These are phyloP conservation scores for Brachypterus glaber DNA, from an alignment of 2,888 invertebrate genomes.

Conservation along the genomic window DNA sequence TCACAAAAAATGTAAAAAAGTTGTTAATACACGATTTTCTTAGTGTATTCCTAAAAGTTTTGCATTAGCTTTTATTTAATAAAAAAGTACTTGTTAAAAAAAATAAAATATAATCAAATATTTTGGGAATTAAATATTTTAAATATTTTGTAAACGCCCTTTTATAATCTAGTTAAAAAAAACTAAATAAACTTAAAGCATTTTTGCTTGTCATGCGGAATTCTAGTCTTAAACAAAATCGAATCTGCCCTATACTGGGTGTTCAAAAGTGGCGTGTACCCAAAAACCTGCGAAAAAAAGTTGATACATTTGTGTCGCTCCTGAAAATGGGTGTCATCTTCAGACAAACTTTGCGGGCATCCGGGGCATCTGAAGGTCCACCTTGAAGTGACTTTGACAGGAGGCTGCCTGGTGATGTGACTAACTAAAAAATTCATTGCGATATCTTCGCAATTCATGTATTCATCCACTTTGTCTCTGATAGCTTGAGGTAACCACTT, in stretches of 20 bases:
- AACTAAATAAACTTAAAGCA: slow-evolving; percentile 94
- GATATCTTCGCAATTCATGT: slow-evolving; percentile 99
- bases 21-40: too few relatives aligned
- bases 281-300: slow-evolving; percentile 72
- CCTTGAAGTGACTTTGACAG: slow-evolving; percentile 94
- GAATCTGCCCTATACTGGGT: slow-evolving; percentile 97
- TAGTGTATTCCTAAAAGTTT: too few relatives aligned
- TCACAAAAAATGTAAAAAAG: too few relatives aligned
- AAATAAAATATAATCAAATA: too few relatives aligned
- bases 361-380: slow-evolving; percentile 99
- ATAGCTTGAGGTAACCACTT: slow-evolving; percentile 88
- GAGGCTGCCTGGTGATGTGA: slow-evolving; percentile 92
- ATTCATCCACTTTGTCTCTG: slow-evolving; percentile 93
- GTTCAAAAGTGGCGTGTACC: slow-evolving; percentile 75
- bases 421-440: slow-evolving; percentile 99
- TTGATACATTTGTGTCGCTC: slow-evolving; percentile 97
- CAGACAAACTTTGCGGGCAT: slow-evolving; percentile 90
- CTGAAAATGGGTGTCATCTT: slow-evolving; percentile 94
- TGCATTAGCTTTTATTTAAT: too few relatives aligned
- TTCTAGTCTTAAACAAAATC: slow-evolving; percentile 94
- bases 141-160: too few relatives aligned
- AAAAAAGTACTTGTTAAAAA: too few relatives aligned
- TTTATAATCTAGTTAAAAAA: too few relatives aligned
- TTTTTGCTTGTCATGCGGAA: slow-evolving; percentile 97
- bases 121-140: too few relatives aligned